Base-by-base conservation (phyloP, 2,797 vertebrate species). In the Carcharodon carcharias region DNA sequence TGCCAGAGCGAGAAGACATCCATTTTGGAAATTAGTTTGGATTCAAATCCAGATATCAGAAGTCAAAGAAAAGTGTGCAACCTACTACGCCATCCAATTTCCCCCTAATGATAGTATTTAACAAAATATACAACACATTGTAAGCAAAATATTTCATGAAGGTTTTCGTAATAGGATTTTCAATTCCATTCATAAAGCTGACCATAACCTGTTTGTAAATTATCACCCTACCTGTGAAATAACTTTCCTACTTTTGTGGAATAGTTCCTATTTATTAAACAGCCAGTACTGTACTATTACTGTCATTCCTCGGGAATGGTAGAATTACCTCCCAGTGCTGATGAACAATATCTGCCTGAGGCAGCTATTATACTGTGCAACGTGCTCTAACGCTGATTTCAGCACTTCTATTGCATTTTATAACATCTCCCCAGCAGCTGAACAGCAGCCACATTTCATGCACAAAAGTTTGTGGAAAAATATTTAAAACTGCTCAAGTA, bases 281-380 rank as follows among this genome's bases (percentile, higher is more conserved):
- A 23, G 18, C 35, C 61, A 23, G 61, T n/a, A 67, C 61, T 67
- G 91, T 28, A 92, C 12, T 63, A 63, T 61, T 92, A 92, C 16
- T 63, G 9, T 67, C 91, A 93, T 67, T 65, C 61, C 63, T 67
- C 91, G 45, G 40, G 63, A 23, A 26, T 23, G n/a, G 21, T 93
- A 26, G 40, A 67, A 67, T 93, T 93, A 67, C 61, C 91, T 93
- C 18, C 45, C 63, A 40, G n/a, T 67, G 91, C 61, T 93, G 91
- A 93, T 63, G 63, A 93, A 93, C 91, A 93, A 45, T 93, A 67
- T 93, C 91, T 93, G 91, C 91, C 63, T 12, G 40, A 67, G 91
- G 91, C 91, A 93, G 91, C 26, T 93, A 65, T 93, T 67, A 21
- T 65, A 67, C 91, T 45, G n/a, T 23, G 61, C 35, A 40, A 93